A percentile compares a stretch with the other conserved stretches of the same genome.
Evolutionary conservation across 2,797 vertebrate genomes (phyloP).

Genomic region (Malacoraja senta): DNA sequence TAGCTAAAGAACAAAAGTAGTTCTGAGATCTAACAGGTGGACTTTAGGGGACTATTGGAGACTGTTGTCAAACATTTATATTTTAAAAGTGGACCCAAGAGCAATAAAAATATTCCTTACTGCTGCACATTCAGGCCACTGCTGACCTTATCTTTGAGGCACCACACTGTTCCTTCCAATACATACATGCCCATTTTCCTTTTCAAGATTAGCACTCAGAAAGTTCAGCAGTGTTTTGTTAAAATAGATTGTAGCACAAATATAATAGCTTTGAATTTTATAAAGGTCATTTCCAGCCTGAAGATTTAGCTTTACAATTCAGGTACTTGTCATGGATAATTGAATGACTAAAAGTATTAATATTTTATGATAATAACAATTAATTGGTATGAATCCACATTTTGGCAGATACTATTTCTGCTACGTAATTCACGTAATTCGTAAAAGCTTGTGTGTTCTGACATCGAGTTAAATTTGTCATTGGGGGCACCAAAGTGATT

Average conservation of each 20-base stretch:
- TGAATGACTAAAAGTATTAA: constrained; percentile 3
- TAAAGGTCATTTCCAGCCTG: not conserved
- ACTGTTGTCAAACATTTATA: not conserved
- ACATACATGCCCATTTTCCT: not conserved
- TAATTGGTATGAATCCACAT: not conserved
- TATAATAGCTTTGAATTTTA: not conserved
- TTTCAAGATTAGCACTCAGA: not conserved
- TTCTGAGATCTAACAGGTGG: not conserved
- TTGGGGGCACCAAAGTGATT: not conserved
- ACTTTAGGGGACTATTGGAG: not conserved
- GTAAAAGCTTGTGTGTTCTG: not conserved
- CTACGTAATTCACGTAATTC: not conserved
- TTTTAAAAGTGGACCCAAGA: not conserved
- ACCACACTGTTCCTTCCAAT: not conserved
- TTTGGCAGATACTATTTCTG: not conserved
- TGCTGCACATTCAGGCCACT: not conserved
- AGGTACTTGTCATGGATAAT: not conserved
- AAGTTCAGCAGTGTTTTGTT: not conserved
- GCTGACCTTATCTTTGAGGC: not conserved
- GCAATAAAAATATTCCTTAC: not conserved
- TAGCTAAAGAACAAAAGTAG: not conserved
- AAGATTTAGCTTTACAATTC: not conserved
- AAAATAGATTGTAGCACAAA: not conserved
- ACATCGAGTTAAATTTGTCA: not conserved
- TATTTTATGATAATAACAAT: constrained; percentile 27